Evolutionary conservation across 2,797 vertebrate species (phyloP).

Genomic region (Anguilla megastoma): DNA sequence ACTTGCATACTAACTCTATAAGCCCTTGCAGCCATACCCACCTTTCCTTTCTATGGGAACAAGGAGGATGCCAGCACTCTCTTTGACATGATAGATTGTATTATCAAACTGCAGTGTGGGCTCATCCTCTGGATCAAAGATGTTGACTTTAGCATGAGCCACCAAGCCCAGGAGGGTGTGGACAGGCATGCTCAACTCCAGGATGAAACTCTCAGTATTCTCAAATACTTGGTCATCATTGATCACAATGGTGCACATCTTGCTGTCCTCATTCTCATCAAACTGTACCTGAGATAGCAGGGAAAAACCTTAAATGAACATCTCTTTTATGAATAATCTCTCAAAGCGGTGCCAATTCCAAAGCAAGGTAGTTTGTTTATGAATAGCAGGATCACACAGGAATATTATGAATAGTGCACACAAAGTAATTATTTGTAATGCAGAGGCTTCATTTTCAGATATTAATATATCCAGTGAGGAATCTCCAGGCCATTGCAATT

Average conservation of each 20-base stretch:
- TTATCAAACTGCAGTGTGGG: slow-evolving; percentile 89
- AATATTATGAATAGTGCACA: not conserved
- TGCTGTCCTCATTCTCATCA: slow-evolving; percentile 89
- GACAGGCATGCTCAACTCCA: slow-evolving; percentile 93
- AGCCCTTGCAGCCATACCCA: slow-evolving; percentile 45
- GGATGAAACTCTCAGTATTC: slow-evolving; percentile 79
- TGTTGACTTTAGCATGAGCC: slow-evolving; percentile 76
- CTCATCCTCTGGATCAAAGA: slow-evolving; percentile 88
- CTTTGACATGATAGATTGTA: slow-evolving; percentile 84
- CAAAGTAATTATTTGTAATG: not conserved
- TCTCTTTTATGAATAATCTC: not conserved
- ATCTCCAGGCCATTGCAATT: not conserved
- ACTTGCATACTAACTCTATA: not conserved
- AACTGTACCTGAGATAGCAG: slow-evolving; percentile 85
- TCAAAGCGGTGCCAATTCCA: not conserved
- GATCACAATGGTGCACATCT: slow-evolving; percentile 86
- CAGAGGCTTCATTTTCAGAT: not conserved
- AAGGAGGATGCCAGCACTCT: slow-evolving; percentile 79
- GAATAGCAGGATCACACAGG: not conserved
- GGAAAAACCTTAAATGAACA: not conserved
- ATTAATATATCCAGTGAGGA: not conserved
- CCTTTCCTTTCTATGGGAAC: slow-evolving; percentile 88
- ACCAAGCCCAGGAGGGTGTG: slow-evolving; percentile 85
- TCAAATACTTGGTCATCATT: slow-evolving; percentile 89
- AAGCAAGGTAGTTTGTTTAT: not conserved